Conservation (phyloP, 2,888 invertebrate genomes). For the Chalcosyrphus nemorum region DNA sequence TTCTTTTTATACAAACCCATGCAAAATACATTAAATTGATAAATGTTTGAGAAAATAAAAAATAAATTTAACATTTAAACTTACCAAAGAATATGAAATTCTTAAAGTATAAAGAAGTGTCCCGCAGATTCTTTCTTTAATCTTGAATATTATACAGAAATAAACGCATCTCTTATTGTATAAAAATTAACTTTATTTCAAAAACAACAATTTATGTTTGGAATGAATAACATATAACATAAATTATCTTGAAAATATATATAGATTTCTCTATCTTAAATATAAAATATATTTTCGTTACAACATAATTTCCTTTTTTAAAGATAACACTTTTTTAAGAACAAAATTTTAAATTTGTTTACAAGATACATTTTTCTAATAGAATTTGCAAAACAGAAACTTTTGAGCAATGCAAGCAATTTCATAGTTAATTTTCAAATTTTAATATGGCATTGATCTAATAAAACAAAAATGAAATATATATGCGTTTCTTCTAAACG, state of each 20-base stretch:
- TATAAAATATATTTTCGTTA: background rate
- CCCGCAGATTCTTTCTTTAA: background rate
- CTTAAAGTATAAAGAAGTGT: too few species aligned
- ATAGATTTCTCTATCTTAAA: slow-evolving; percentile 5
- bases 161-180: slow-evolving; percentile 37
- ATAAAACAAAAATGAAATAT: slow-evolving; percentile 10
- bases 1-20: too few species aligned
- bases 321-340: background rate
- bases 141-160: slow-evolving; percentile 5
- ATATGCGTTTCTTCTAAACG: slow-evolving; percentile 1
- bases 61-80: too few species aligned
- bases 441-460: slow-evolving; percentile 70
- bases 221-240: slow-evolving; percentile 61
- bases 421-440: slow-evolving; percentile 36
- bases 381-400: slow-evolving; percentile 3
- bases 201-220: slow-evolving; percentile 49
- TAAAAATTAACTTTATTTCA: slow-evolving; percentile 60
- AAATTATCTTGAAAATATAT: slow-evolving; percentile 44
- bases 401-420: slow-evolving; percentile 34
- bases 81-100: too few species aligned
- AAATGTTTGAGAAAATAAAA: too few species aligned
- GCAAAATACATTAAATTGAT: too few species aligned
- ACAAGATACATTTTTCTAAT: background rate
- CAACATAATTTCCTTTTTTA: background rate
- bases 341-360: background rate